Base-by-base conservation (phyloP, 2,797 vertebrate species). In the Smutsia temminckii region DNA sequence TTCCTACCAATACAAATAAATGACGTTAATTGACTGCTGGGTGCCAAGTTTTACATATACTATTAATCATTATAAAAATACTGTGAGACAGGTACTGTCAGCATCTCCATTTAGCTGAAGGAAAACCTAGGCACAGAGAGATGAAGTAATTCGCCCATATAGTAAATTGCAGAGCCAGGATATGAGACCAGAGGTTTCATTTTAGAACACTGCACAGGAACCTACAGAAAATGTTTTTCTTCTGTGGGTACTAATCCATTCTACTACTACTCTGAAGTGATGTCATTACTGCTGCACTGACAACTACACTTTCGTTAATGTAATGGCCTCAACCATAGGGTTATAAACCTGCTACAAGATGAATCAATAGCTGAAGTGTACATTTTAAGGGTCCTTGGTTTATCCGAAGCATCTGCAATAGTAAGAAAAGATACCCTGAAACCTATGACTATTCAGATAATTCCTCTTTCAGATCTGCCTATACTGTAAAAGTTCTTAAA, bases 381-480 rank as follows among this genome's bases (percentile, higher is more conserved):
- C 69, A 3, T 83, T 42, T 85, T 74, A 91, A 27, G n/a, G 49
- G 29, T 89, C 23, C 6, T 71, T 23, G 72, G 34, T 85, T 63
- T 86, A 88, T 66, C 64, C 34, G 55, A 88, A 97, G 81, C 14
- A 68, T 92, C 57, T 64, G 55, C 27, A 79, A 49, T 6, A 57
- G 18, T 80, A 74, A 96, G 32, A 92, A 96, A 77, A 85, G 2
- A 72, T 42, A 69, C 34, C 34, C 32, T 78, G 66, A 88, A 34
- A 95, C 27, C 49, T 32, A 13, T n/a, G 71, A 61, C 37, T 93
- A 57, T 37, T 37, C 37, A 64, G 59, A 89, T 27, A n/a, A 84
- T 23, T 96, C 63, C 27, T 96, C 68, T 85, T 91, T 23, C 75
- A 81, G 55, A 94, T 55, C 14, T 37, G 74, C 66, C 49, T 63